Conservation (phyloP, 2,113 vertebrate genomes). For the Abramis brama region DNA sequence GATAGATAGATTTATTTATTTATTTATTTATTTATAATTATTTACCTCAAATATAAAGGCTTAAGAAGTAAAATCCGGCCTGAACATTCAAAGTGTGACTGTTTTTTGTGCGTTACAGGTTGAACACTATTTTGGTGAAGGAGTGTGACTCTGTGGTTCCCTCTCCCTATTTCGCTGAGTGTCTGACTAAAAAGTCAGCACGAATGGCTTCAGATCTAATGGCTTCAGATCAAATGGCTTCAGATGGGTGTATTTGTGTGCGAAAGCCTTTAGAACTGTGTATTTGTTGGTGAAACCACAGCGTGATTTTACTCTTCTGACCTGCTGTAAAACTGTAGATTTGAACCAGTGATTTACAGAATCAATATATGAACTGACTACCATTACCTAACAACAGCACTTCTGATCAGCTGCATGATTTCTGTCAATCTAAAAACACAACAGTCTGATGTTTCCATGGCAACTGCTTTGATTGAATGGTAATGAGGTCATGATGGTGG, state of each 20-base stretch:
- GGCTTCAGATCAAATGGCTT: no score
- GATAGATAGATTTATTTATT: no score
- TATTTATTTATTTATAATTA: no score
- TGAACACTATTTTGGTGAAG: background rate
- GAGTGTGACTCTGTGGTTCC: background rate
- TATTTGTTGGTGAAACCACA: background rate
- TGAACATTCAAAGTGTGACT: background rate
- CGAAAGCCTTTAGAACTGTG: no score
- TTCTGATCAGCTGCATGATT: background rate
- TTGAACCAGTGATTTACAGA: background rate
- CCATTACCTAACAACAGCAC: background rate
- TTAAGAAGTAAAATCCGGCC: background rate
- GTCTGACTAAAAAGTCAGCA: no score
- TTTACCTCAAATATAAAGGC: no score
- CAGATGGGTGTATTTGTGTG: no score
- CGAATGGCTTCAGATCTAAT: no score
- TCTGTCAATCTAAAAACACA: constrained; percentile 7
- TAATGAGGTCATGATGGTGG: background rate
- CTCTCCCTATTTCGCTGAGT: background rate
- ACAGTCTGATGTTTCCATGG: no score
- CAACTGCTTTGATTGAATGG: background rate
- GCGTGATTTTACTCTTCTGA: background rate
- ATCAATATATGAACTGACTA: no score
- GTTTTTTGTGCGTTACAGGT: background rate
- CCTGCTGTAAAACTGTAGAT: background rate